A percentile compares a stretch with the other conserved stretches of the same genome.
Evolutionary conservation across 2,888 invertebrate genomes (phyloP).

Genomic region (Callyntrura guangdongensis): DNA sequence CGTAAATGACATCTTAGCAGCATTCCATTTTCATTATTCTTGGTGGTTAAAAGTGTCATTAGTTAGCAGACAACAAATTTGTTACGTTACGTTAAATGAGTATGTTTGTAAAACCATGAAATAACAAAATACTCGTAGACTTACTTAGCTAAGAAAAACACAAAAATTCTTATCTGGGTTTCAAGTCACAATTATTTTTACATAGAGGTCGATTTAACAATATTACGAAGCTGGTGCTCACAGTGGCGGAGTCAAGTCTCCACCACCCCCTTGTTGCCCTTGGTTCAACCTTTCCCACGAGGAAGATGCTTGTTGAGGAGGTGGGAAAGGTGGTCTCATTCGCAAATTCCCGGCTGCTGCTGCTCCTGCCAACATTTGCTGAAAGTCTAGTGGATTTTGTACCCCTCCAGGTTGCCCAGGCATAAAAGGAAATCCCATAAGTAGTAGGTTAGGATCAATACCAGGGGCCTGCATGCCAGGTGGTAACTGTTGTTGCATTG

Average conservation of each 20-base stretch:
- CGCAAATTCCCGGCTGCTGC: constrained; percentile 72
- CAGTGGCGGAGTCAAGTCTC: constrained; percentile 80
- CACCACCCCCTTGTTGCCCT: constrained; percentile 79
- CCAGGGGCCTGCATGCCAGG: constrained; percentile 60
- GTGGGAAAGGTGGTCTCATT: constrained; percentile 70
- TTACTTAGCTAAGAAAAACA: not conserved
- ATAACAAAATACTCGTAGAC: not conserved
- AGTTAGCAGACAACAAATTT: not conserved
- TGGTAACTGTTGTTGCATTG: constrained; percentile 73
- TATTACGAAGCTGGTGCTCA: constrained; percentile 47
- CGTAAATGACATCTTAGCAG: too few relatives aligned
- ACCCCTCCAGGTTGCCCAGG: constrained; percentile 67
- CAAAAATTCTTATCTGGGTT: not conserved
- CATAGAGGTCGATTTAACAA: too few relatives aligned
- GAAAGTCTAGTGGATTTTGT: constrained; percentile 76
- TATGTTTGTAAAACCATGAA: not conserved
- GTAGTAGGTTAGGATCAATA: constrained; percentile 65
- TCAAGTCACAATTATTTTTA: not conserved
- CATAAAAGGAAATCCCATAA: constrained; percentile 63
- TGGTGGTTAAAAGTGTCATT: too few relatives aligned
- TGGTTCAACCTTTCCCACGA: constrained; percentile 83
- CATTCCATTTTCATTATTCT: too few relatives aligned
- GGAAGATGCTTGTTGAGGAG: constrained; percentile 62
- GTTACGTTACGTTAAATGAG: not conserved
- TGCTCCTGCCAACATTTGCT: constrained; percentile 80